Base-by-base conservation (phyloP, 1,140 invertebrate genomes). In the Zaprionus lachaisei region DNA sequence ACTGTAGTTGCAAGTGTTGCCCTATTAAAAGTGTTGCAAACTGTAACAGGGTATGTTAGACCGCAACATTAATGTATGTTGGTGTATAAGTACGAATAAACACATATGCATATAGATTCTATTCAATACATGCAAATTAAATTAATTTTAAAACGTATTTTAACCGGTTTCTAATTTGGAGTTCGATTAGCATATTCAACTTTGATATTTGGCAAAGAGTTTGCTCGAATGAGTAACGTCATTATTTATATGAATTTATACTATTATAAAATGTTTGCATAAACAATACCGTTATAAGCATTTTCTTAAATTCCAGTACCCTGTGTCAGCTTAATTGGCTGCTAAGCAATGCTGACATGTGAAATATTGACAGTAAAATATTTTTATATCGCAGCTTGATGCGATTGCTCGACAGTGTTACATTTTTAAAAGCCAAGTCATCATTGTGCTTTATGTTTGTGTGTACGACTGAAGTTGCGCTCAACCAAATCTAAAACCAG, bases 161-260 rank as follows among this genome's bases (percentile, higher is more conserved):
- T 41, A 72, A 85, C 83, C 67, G 79, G 83, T 85, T 70, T 51
- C 20, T n/a, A 9, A 24, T 55, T 37, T n/a, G 15, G 7, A 57
- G 49, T 56, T 71, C 28, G 58, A 71, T 82, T 74, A 72, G 54
- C 83, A 82, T 86, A 74, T 72, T 86, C 70, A 83, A 87, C 83
- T 86, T 85, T 86, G 83, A 83, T 86, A 86, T 86, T 86, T 86
- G 57, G 57, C 64, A 68, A 80, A 80, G 51, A 86, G 24, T 71
- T 71, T 70, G 41, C 0, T 5, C n/a, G 0, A 79, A 66, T 67
- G 70, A 54, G 61, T 70, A 76, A 9, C n/a, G n/a, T 17, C 64
- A 71, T 72, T 1, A 63, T 70, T 64, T 63, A 34, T 20, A 71
- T 22, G 9, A 4, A 14, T 22, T 51, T 51, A 12, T 22, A 24